These are phyloP conservation scores for Cliona cf. orientalis DNA, from an alignment of 37 sponge, comb jelly and placozoan species.

Conservation along the genomic window DNA sequence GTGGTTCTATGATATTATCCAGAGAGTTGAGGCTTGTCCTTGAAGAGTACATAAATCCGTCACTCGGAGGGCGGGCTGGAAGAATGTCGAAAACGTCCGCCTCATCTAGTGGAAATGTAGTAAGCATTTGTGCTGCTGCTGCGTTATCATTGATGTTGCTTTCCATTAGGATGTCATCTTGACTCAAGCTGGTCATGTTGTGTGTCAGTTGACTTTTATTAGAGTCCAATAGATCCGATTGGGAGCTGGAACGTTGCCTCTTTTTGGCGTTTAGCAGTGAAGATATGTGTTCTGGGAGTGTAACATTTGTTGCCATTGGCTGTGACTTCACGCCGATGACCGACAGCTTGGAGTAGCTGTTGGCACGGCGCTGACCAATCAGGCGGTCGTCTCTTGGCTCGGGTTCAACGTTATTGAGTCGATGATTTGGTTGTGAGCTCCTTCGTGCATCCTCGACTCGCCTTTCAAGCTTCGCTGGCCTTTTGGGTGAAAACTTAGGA, in stretches of 20 bases:
- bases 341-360: not conserved
- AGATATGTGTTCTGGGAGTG: not conserved
- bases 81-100: too few species aligned
- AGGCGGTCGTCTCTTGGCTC: too few species aligned
- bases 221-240: not conserved
- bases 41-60: not conserved
- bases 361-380: too few species aligned
- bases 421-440: too few species aligned
- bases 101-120: too few species aligned
- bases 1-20: constrained; percentile 45
- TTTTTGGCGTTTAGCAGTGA: not conserved
- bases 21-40: constrained; percentile 42
- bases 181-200: not conserved
- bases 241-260: not conserved
- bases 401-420: too few species aligned
- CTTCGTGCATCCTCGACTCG: too few species aligned
- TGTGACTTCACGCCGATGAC: not conserved
- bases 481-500: too few species aligned
- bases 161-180: not conserved
- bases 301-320: not conserved
- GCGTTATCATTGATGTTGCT: too few species aligned
- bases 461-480: too few species aligned
- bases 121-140: too few species aligned
- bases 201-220: not conserved
- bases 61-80: not conserved